Conservation (phyloP, 2,797 vertebrate genomes). For the Paguma larvata region DNA sequence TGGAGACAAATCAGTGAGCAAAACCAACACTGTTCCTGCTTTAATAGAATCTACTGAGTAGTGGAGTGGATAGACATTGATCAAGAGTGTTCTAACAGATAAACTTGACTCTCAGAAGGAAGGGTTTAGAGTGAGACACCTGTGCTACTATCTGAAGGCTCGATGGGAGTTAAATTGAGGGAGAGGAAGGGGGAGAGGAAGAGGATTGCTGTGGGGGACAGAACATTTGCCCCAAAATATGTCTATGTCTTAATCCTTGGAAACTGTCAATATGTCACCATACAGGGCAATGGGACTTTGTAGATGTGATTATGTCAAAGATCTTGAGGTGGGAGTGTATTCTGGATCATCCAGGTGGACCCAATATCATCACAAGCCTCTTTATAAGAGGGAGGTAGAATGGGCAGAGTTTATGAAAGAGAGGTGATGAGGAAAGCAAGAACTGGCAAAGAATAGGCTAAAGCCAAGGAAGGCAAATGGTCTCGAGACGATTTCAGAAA, state of each 20-base stretch:
- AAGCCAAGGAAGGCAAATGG: neutral
- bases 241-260: neutral
- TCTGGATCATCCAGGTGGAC: neutral
- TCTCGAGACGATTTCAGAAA: neutral
- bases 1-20: neutral
- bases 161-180: neutral
- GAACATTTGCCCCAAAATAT: neutral
- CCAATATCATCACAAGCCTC: neutral
- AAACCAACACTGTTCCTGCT: neutral
- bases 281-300: neutral
- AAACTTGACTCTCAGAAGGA: neutral
- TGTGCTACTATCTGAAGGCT: neutral
- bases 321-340: neutral
- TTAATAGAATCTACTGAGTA: neutral
- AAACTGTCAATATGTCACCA: neutral
- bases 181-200: neutral
- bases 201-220: neutral
- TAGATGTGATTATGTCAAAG: neutral
- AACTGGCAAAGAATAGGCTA: neutral
- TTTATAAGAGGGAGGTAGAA: neutral
- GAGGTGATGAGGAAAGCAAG: neutral
- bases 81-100: neutral
- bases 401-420: neutral
- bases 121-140: neutral
- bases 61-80: too few relatives aligned